A percentile compares a stretch with the other conserved stretches of the same genome.
phyloP scores from a whole-genome alignment of 2,113 vertebrate species.

The Erythrolamprus reginae region DNA sequence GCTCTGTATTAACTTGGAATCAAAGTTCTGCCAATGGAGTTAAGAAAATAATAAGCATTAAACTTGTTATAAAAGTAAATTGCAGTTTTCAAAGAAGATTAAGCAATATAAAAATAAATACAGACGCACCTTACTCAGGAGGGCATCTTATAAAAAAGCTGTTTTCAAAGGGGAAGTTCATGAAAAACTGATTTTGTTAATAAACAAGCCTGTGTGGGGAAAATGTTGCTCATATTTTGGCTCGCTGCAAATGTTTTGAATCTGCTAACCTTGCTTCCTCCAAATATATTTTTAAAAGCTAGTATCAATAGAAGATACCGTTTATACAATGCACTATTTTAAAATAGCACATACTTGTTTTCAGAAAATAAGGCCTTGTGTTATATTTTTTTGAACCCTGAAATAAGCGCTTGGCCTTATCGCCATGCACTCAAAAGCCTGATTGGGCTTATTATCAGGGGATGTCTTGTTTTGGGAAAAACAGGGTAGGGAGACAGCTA shows the following conservation, averaged over 20 bases:
- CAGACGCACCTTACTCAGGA: conserved; percentile 8
- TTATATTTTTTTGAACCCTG: too few relatives aligned
- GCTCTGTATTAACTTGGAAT: conserved; percentile 49
- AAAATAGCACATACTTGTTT: conserved; percentile 34
- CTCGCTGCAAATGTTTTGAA: conserved; percentile 15
- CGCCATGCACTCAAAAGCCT: too few relatives aligned
- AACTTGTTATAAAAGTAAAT: conserved; percentile 57
- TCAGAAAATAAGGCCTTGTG: too few relatives aligned
- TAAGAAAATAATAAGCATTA: conserved; percentile 60
- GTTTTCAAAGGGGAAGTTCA: neutral
- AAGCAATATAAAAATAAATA: conserved; percentile 30
- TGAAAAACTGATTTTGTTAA: conserved; percentile 22
- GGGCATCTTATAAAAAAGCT: conserved; percentile 47
- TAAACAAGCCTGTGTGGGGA: neutral
- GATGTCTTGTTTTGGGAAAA: too few relatives aligned
- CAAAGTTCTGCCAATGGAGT: conserved; percentile 46
- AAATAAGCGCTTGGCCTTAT: too few relatives aligned
- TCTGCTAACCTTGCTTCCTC: conserved; percentile 22
- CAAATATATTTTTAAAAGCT: neutral
- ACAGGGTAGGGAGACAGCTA: conserved; percentile 26
- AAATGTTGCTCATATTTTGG: conserved; percentile 38
- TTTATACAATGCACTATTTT: conserved; percentile 11
- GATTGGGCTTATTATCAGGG: too few relatives aligned
- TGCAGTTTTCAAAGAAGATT: conserved; percentile 48
- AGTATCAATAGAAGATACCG: conserved; percentile 24